Evolutionary conservation across 2,888 invertebrate species (phyloP).

Genomic region (Teinopalpus imperialis): DNA sequence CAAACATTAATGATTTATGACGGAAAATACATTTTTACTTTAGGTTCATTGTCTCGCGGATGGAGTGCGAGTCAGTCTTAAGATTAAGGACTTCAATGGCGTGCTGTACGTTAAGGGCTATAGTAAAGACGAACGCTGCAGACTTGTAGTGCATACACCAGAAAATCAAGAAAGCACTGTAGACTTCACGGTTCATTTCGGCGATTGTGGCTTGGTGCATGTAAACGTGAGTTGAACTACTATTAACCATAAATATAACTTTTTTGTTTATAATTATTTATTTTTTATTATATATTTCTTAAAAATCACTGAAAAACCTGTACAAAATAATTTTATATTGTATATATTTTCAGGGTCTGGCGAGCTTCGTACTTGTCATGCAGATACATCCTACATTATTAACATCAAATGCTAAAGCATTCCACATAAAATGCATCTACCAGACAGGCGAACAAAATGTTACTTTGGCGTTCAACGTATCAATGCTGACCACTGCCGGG

Average conservation of each 20-base stretch:
- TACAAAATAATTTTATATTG: too few relatives aligned
- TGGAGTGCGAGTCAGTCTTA: constrained; percentile 93
- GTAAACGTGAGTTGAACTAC: constrained; percentile 87
- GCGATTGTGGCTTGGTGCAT: constrained; percentile 95
- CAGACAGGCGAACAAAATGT: constrained; percentile 96
- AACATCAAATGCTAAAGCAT: constrained; percentile 96
- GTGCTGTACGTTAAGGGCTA: constrained; percentile 96
- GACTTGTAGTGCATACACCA: constrained; percentile 89
- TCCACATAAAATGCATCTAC: constrained; percentile 97
- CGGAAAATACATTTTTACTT: constrained; percentile 19
- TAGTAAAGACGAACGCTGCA: constrained; percentile 95
- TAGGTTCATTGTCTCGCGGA: constrained; percentile 94
- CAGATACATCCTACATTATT: constrained; percentile 98
- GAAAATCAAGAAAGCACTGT: constrained; percentile 86
- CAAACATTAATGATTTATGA: too few relatives aligned
- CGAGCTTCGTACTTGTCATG: constrained; percentile 96
- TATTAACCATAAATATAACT: too few relatives aligned
- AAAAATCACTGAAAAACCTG: too few relatives aligned
- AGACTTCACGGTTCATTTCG: constrained; percentile 94
- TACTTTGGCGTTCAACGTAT: constrained; percentile 95
- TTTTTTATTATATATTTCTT: too few relatives aligned
- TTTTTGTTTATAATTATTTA: too few relatives aligned
- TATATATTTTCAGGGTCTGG: constrained; percentile 88
- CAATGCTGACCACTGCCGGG: constrained; percentile 96
- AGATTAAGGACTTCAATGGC: constrained; percentile 92